Base-by-base conservation (phyloP, 2,888 invertebrate species). In the Polia nebulosa region DNA sequence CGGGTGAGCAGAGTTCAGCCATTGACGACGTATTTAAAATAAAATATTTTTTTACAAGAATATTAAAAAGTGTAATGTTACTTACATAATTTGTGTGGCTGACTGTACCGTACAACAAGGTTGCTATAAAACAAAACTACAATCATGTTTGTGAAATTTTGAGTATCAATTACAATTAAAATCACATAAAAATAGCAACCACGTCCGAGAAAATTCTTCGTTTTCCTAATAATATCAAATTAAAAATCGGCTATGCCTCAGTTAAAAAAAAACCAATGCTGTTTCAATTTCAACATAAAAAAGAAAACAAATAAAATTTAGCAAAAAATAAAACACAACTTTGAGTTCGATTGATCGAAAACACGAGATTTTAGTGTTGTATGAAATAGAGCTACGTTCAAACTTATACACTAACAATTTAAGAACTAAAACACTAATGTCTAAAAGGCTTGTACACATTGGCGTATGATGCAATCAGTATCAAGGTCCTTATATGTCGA, bases 251-350 rank as follows among this genome's bases (percentile, higher is more conserved):
- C 82, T 76, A 72, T 75, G 83, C 80, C 86, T 76, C 51, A 65
- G 55, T 68, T 78, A 29, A 72, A 69, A 73, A 80, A 80, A 76
- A 68, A 72, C 65, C 34, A 70, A 74, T 74, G 56, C 73, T 70
- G 58, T 63, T 73, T 64, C 64, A 72, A 73, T 63, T 73, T 64
- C 64, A 72, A 73, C 66, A 63, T 59, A 75, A 84, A 72, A 66
- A 82, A 81, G 59, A 72, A 79, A 77, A 84, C 75, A 85, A 78
- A 88, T 89, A 90, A 88, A 90, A 89, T 89, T 88, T 90, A 71
- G 80, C 81, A 89, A 91, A 89, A 91, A 90, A 82, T 86, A 89
- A 88, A 91, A 90, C 88, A 85, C 85, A 87, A 87, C 85, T 70
- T 72, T 32, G 56, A 65, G 81, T 82, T 77, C 76, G 72, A 81